Conservation (phyloP, 2,888 invertebrate genomes). For the Anthophora plumipes region DNA sequence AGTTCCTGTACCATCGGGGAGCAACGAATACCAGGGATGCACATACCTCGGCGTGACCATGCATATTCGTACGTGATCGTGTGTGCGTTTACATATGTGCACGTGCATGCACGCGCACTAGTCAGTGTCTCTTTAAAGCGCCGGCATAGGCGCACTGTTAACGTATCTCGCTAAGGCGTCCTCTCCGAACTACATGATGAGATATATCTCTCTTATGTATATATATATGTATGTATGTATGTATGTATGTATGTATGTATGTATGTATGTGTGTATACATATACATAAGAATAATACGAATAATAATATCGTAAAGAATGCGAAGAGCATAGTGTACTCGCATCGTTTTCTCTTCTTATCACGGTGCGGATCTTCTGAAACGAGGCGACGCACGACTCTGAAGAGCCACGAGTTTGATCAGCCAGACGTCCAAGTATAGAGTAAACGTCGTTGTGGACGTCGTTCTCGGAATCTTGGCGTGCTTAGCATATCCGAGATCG, state of each 20-base stretch:
- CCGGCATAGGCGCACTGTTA: constrained; percentile 48
- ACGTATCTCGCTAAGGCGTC: constrained; percentile 77
- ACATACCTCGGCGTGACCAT: constrained; percentile 29
- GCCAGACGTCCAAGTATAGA: constrained; percentile 28
- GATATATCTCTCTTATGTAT: constrained; percentile 34
- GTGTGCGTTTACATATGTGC: not conserved
- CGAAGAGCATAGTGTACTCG: constrained; percentile 56
- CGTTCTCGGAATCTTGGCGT: not conserved
- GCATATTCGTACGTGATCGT: constrained; percentile 24
- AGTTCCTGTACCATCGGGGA: constrained; percentile 14
- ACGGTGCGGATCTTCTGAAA: constrained; percentile 59
- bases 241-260: not conserved
- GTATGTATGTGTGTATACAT: constrained; percentile 20
- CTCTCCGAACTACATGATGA: constrained; percentile 67
- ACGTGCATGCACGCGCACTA: constrained; percentile 28
- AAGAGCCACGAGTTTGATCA: constrained; percentile 26
- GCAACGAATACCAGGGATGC: constrained; percentile 28
- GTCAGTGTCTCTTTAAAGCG: constrained; percentile 39
- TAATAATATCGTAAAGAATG: constrained; percentile 63
- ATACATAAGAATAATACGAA: too few relatives aligned
- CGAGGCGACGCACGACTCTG: constrained; percentile 55
- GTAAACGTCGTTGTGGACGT: constrained; percentile 33
- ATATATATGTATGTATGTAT: not conserved
- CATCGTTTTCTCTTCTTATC: constrained; percentile 63
- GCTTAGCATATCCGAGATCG: not conserved